phyloP scores from a whole-genome alignment of 1,140 invertebrate species.

The Dendrolimus kikuchii region DNA sequence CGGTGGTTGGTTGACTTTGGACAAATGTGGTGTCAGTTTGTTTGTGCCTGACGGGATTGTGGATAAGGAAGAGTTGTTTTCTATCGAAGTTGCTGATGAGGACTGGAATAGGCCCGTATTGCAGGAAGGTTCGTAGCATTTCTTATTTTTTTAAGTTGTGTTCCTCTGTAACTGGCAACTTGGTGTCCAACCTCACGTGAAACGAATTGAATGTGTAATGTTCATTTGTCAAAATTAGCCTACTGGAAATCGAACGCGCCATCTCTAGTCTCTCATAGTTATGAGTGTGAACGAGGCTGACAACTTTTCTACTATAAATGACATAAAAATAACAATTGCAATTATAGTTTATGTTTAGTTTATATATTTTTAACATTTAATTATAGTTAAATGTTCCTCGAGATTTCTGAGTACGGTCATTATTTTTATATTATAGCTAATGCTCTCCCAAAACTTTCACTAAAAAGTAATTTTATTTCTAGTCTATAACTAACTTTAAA shows the following conservation, averaged over 20 bases:
- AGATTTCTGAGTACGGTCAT: background rate
- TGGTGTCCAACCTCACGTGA: background rate
- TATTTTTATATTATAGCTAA: background rate
- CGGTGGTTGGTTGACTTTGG: constrained; percentile 77
- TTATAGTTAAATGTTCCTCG: background rate
- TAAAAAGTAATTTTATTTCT: no score
- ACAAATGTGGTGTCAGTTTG: constrained; percentile 79
- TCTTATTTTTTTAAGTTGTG: background rate
- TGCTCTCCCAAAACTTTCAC: no score
- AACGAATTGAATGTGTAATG: background rate
- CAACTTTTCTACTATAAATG: background rate
- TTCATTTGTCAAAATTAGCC: background rate
- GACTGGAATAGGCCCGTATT: constrained; percentile 79
- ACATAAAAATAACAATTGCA: background rate
- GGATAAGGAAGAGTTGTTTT: constrained; percentile 76
- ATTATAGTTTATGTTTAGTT: no score
- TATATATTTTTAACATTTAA: no score
- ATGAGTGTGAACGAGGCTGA: background rate
- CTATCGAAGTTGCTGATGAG: constrained; percentile 79
- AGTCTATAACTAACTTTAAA: no score
- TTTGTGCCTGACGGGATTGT: constrained; percentile 81
- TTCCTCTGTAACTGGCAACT: background rate
- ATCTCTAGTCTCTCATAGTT: background rate
- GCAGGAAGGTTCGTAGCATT: constrained; percentile 74
- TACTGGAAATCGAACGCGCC: no score